Percentiles rank a stretch among this genome's conserved stretches.
These are phyloP conservation scores for Latheticus oryzae DNA, from an alignment of 2,888 invertebrate genomes.

Conservation along the genomic window DNA sequence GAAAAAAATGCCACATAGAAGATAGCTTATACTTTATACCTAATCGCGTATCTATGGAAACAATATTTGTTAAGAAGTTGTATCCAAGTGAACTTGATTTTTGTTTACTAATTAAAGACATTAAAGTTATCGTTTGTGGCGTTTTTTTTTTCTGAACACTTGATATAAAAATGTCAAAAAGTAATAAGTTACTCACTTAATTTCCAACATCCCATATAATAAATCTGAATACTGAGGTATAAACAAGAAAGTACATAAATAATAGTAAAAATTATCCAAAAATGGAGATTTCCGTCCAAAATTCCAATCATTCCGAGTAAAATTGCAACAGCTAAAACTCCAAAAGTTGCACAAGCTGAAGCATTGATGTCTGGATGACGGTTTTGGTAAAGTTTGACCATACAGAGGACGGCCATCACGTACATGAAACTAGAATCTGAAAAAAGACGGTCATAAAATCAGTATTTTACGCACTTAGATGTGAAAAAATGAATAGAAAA, in stretches of 20 bases:
- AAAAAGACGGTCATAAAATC: constrained; percentile 53
- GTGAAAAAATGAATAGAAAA: no score
- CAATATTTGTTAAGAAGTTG: no score
- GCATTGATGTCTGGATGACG: constrained; percentile 91
- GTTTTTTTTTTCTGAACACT: no score
- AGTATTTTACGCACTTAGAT: no score
- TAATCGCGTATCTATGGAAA: no score
- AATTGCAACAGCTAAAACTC: constrained; percentile 82
- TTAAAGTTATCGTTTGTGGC: no score
- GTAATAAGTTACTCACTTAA: constrained; percentile 67
- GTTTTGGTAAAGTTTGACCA: constrained; percentile 89
- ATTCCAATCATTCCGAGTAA: constrained; percentile 77
- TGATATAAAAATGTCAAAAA: constrained; percentile 1
- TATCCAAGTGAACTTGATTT: no score
- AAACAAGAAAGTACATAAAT: constrained; percentile 76
- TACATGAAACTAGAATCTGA: constrained; percentile 95
- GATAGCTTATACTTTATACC: no score
- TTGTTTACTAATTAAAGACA: no score
- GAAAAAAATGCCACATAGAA: no score
- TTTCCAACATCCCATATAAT: constrained; percentile 80
- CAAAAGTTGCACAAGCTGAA: constrained; percentile 81
- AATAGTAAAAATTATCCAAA: constrained; percentile 80
- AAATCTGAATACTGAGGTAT: constrained; percentile 76
- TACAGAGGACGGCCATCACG: constrained; percentile 85
- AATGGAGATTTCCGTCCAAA: constrained; percentile 72